Evolutionary conservation across 1,140 invertebrate genomes (phyloP), one percentile per base, ranked within the genome.

Genomic region (Trichogramma pretiosum): DNA sequence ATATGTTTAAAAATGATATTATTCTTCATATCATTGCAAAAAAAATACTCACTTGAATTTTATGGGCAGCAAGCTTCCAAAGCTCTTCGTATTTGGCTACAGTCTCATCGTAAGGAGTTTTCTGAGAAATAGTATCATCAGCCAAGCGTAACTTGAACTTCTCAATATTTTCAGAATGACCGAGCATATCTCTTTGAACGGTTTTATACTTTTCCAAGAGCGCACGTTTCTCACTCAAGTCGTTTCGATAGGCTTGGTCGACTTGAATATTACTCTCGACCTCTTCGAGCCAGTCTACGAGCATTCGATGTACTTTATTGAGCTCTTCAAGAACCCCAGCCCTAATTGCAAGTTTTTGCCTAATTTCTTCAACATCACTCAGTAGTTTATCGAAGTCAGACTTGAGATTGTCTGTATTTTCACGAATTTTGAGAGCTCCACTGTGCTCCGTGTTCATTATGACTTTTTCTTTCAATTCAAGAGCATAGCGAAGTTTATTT

Each of bases 401-500:
- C 64, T 90, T 88, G 4, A 97, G 65, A 54, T 82, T 85, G 54
- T 91, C 88, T 0, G 87, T 91, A 56, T 91, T 87, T 62, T 93
- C 89, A 63, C 93, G 82, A 41, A 93, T 91, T 63, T 89, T 90
- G 0, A 78, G 77, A 1, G 84, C 86, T 1, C 91, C 90, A 51
- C 78, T 78, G 52, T 87, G 83, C 69, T 93, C 89, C 0, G 90
- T 93, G 59, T 92, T 93, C 75, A 92, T 83, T 4, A 92, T 88
- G 0, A 94, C 89, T 60, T 86, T 86, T 65, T 93, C 90, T 65
- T 93, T 93, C 0, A 94, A 68, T 58, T 94, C 91, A n/a, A 90
- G 64, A 28, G 87, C 81, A 63, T 94, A 94, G 13, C 87, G 77
- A 7, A 94, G 62, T 64, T 92, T 92, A 58, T 93, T 92, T 60